Percentiles rank a stretch among this genome's conserved stretches.
Evolutionary conservation across 2,797 vertebrate genomes (phyloP).

Genomic region (Alexandromys oeconomus): DNA sequence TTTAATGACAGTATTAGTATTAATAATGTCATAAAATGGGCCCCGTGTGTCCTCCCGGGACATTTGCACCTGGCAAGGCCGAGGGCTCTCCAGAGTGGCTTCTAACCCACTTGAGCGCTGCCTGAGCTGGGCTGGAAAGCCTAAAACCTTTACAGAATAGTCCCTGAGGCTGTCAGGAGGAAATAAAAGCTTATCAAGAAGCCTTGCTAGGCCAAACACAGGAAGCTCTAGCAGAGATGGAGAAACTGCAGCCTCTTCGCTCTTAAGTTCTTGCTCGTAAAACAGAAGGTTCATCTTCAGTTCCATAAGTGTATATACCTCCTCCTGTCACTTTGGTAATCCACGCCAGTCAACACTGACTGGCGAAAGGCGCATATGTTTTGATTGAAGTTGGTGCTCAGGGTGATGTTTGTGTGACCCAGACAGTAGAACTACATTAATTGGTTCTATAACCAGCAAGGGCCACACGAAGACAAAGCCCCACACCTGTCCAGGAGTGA

Average conservation of each 20-base stretch:
- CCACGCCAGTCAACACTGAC: background rate
- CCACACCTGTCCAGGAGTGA: background rate
- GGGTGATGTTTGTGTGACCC: slow-evolving; percentile 7
- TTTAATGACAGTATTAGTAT: slow-evolving; percentile 80
- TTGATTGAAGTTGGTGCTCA: slow-evolving; percentile 6
- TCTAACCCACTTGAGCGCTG: background rate
- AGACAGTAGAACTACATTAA: background rate
- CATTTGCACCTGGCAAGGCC: slow-evolving; percentile 48
- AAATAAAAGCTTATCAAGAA: background rate
- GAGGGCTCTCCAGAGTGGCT: background rate
- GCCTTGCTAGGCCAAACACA: background rate
- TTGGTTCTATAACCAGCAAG: background rate
- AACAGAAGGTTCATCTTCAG: background rate
- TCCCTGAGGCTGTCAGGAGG: background rate
- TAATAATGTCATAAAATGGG: slow-evolving; percentile 75
- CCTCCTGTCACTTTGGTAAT: background rate
- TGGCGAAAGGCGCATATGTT: background rate
- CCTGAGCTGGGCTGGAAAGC: background rate
- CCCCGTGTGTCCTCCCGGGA: background rate
- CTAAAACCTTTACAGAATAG: background rate
- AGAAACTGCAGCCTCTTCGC: background rate
- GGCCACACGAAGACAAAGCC: background rate
- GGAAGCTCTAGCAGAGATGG: slow-evolving; percentile 19
- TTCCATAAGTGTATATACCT: background rate
- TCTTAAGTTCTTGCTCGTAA: background rate